phyloP scores from a whole-genome alignment of 2,888 invertebrate species.

The Melinaea marsaeus region DNA sequence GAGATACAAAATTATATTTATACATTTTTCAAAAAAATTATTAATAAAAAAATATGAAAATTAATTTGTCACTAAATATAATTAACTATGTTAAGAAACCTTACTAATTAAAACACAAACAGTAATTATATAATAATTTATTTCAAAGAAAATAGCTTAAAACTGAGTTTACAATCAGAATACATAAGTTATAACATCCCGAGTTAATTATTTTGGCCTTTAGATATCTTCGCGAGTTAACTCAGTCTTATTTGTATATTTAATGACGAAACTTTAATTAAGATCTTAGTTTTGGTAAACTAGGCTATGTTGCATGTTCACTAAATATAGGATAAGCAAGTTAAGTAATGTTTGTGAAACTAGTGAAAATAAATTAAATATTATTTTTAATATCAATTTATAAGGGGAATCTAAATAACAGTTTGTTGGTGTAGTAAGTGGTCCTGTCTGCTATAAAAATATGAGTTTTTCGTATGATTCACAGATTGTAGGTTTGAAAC shows the following conservation, averaged over 20 bases:
- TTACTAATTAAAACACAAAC: no score
- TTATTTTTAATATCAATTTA: neutral
- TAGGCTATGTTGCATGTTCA: neutral
- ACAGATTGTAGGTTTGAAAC: no score
- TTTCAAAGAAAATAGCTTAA: neutral
- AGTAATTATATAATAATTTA: no score
- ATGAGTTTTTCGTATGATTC: no score
- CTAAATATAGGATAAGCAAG: neutral
- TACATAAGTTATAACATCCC: no score
- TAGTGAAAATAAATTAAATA: neutral
- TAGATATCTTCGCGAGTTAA: slow-evolving; percentile 1
- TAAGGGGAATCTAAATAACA: no score
- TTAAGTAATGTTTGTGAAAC: neutral
- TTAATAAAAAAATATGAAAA: no score
- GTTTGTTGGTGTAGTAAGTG: no score
- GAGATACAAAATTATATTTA: no score
- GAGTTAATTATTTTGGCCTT: neutral
- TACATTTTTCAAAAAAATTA: neutral
- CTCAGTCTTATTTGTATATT: slow-evolving; percentile 3
- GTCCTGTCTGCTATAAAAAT: no score
- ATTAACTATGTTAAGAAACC: neutral
- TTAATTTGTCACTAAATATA: neutral
- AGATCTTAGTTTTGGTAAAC: slow-evolving; percentile 4
- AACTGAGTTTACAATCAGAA: slow-evolving; percentile 9
- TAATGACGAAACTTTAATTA: slow-evolving; percentile 7